Percentiles rank a stretch among this genome's conserved stretches.
phyloP scores from a whole-genome alignment of 2,888 invertebrate species.

The Pecten maximus region DNA sequence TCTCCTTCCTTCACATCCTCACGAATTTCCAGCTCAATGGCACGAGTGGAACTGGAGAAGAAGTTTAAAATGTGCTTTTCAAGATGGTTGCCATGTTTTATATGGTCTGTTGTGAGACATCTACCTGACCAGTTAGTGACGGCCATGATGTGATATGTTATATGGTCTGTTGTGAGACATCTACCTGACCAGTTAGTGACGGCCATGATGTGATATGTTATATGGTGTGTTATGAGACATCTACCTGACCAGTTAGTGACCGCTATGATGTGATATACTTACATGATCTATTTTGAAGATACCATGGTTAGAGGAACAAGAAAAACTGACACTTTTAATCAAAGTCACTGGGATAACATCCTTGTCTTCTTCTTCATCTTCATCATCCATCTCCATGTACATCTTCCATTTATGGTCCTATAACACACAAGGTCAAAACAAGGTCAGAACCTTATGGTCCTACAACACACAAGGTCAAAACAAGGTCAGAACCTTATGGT shows the following conservation, averaged over 20 bases:
- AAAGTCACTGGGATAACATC: constrained; percentile 74
- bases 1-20: too few species aligned
- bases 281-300: constrained; percentile 73
- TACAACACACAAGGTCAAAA: background rate
- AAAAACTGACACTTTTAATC: constrained; percentile 80
- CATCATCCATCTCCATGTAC: constrained; percentile 81
- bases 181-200: too few species aligned
- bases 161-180: too few species aligned
- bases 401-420: constrained; percentile 82
- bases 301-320: constrained; percentile 61
- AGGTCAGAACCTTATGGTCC: background rate
- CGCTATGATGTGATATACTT: constrained; percentile 42
- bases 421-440: background rate
- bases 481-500: background rate
- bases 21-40: too few species aligned
- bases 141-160: too few species aligned
- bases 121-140: too few species aligned
- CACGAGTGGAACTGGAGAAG: too few species aligned
- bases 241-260: too few species aligned
- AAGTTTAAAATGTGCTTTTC: too few species aligned
- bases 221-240: background rate
- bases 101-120: too few species aligned
- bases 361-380: constrained; percentile 66
- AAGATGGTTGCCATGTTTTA: too few species aligned
- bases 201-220: too few species aligned